A percentile compares a stretch with the other conserved stretches of the same genome.
These are phyloP conservation scores for Panthera tigris DNA, from an alignment of 2,113 vertebrate species.

Conservation along the genomic window DNA sequence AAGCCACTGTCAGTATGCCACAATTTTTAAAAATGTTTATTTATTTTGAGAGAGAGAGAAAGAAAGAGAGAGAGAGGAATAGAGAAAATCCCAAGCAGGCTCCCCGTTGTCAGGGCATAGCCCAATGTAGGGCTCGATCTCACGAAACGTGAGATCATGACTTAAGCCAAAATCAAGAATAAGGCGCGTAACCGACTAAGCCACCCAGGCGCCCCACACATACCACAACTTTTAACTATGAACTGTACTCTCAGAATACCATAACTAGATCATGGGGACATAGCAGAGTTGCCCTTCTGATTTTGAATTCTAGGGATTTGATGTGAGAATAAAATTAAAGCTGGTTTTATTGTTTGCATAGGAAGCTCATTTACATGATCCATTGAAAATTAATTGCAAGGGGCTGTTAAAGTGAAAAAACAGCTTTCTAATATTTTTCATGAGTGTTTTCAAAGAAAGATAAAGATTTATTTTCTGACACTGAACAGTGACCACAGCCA, in stretches of 20 bases:
- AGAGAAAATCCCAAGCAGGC: too few species aligned
- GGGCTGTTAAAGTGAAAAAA: background rate
- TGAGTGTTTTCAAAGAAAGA: constrained; percentile 32
- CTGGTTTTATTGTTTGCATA: background rate
- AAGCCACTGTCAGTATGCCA: background rate
- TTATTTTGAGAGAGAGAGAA: too few species aligned
- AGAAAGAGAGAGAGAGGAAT: too few species aligned
- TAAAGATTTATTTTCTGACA: constrained; percentile 47
- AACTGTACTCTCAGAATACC: background rate
- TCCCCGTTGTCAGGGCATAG: too few species aligned
- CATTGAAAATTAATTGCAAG: background rate
- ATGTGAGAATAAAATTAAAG: background rate
- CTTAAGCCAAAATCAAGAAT: too few species aligned
- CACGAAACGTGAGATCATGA: too few species aligned
- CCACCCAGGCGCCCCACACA: too few species aligned
- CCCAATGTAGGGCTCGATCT: too few species aligned
- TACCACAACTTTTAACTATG: constrained; percentile 15
- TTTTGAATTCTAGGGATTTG: background rate
- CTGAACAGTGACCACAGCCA: background rate
- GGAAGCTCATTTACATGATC: background rate
- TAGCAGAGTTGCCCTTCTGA: background rate
- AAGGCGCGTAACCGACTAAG: too few species aligned
- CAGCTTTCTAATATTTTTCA: constrained; percentile 4
- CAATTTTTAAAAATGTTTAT: background rate
- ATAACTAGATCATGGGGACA: background rate